Evolutionary conservation across 2,113 vertebrate genomes (phyloP), one percentile per base, ranked within the genome.

Genomic region (Oncorhynchus masou): DNA sequence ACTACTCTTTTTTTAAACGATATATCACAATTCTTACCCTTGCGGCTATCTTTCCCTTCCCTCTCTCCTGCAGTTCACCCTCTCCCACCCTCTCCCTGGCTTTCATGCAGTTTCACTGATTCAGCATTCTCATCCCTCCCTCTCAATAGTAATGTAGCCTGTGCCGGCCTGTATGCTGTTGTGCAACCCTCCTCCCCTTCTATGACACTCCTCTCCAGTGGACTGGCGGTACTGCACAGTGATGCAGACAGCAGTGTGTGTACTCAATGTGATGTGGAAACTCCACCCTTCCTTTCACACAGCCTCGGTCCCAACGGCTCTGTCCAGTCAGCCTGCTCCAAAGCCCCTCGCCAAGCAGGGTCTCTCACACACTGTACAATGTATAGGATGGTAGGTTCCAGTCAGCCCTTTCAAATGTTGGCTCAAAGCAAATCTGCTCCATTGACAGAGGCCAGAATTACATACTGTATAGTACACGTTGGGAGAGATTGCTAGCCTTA

Each of bases 341-440:
- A 72, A 85, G 76, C 76, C 81, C 84, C 76, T 64, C 73, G 74
- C 77, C 34, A 11, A 31, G 27, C 29, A 45, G 13, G 16, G 59
- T 31, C 79, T 67, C n/a, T 65, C 73, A 74, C 78, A 68, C 72
- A 20, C 79, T 74, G 75, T 73, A 45, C 75, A 19, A 68, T 90
- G 87, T 88, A 92, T 90, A 81, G 87, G 79, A 88, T 85, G 79
- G 90, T 88, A 91, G 83, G 81, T 91, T 92, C 91, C 79, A 88
- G 90, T 85, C 67, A 79, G 83, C 82, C 51, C 85, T 87, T 90
- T 90, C 78, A 85, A 82, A 79, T 19, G 27, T 27, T 69, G 79
- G 73, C 78, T 83, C 77, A 87, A 88, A 88, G 83, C 82, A 88
- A 84, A 89, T 83, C 79, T 88, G 87, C 89, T 5, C 51, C 51